Evolutionary conservation across 2,113 vertebrate species (phyloP), one percentile per base, ranked within the genome.

Genomic region (Zeus faber): DNA sequence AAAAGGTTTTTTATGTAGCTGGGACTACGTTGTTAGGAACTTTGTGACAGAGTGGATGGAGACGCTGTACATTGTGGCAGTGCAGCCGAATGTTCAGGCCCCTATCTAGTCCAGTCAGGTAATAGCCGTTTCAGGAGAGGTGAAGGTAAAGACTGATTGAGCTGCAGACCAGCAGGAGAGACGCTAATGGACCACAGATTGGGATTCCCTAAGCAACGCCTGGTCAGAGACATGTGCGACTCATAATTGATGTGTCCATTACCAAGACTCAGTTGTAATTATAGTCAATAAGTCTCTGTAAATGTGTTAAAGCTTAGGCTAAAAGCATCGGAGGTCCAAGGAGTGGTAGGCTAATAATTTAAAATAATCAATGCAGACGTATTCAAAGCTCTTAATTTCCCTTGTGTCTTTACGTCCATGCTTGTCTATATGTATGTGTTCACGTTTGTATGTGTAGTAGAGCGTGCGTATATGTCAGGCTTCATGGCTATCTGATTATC

Each of bases 231-330:
- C 93, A 93, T 92, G 91, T 91, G 91, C 91, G 94, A 91, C 93
- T 94, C 91, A 95, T 96, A 98, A 98, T 97, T 96, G 95, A 98
- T 98, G 95, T 96, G 95, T 97, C 95, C 95, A 98, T 98, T 98
- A 96, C 95, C 92, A 93, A 93, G 95, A 96, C 95, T 98, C 94
- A 94, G 91, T 97, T 96, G 95, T 98, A 98, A 97, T 98, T 97
- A 98, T 95, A 96, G 95, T 97, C 95, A 96, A 96, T 98, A 98
- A 98, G 94, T 97, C 95, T 98, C 95, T 94, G 93, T 98, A 96
- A 97, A 97, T 94, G 94, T 98, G 95, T 95, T 96, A 95, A 95
- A 94, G 93, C 94, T 94, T 90, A 74, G 80, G 93, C 95, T 98
- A 98, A 97, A 97, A 98, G 95, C 95, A 96, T 95, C 94, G 93